phyloP scores from a whole-genome alignment of 2,113 vertebrate genomes.

The Tricholaema leucomelas region DNA sequence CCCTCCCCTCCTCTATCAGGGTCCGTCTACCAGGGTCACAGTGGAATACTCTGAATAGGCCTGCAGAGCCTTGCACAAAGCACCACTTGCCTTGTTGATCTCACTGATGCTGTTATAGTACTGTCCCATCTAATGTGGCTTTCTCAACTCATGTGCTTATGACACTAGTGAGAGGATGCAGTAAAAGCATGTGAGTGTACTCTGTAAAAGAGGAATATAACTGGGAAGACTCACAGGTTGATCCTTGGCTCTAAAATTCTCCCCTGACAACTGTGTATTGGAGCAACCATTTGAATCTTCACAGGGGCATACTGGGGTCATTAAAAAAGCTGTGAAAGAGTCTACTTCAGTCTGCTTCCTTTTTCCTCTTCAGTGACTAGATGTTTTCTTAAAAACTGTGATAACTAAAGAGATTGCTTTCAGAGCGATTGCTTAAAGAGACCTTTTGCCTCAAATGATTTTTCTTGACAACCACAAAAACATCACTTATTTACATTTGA shows the following conservation, averaged over 20 bases:
- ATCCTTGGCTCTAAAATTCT: background rate
- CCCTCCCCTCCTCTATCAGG: background rate
- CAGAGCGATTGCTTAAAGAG: constrained; percentile 12
- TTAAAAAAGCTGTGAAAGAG: background rate
- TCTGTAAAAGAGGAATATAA: background rate
- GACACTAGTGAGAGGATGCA: background rate
- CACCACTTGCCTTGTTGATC: accelerated
- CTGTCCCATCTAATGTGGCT: background rate
- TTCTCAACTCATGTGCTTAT: background rate
- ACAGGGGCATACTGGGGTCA: background rate
- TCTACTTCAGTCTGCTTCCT: background rate
- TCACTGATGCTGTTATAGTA: accelerated
- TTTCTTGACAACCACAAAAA: constrained; percentile 21
- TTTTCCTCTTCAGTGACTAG: background rate
- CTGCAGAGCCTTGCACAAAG: accelerated
- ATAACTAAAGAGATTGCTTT: background rate
- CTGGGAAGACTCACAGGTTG: background rate
- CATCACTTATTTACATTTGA: background rate
- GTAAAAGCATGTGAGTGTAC: background rate
- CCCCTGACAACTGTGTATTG: background rate
- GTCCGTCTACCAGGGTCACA: accelerated
- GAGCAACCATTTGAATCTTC: background rate
- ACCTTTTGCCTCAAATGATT: constrained; percentile 12
- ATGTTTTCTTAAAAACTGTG: background rate
- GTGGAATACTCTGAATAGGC: background rate